Base-by-base conservation (phyloP, 1,140 invertebrate genomes). In the Drosophila willistoni region DNA sequence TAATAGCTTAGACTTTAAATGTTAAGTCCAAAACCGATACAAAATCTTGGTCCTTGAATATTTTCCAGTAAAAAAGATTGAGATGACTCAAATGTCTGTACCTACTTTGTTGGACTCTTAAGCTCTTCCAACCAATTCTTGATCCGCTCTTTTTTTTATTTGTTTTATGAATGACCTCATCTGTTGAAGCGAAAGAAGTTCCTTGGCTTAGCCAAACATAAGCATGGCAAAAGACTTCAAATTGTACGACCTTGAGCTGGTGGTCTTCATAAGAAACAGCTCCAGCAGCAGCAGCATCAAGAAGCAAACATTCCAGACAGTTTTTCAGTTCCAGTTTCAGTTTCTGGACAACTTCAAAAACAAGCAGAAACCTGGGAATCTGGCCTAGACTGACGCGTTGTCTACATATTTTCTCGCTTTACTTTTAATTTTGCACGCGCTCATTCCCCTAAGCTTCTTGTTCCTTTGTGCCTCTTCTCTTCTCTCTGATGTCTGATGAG, bases 351-450 rank as follows among this genome's bases (percentile, higher is more conserved):
- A 51, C 44, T 22, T 51, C 44, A 51, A 51, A 51, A 84, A 65
- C 67, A 44, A 33, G 10, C 29, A 47, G 39, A 57, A 34, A 33
- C 67, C 44, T 25, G 10, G 19, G 41, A 64, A 63, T 66, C 56
- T 51, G 59, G 65, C 68, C 69, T 41, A 17, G 55, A 51, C 68
- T 80, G 73, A 64, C 64, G 57, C 64, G 68, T 66, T 80, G 77
- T 79, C 72, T 70, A 71, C 77, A 77, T 81, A 68, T 85, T 86
- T 85, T 87, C 83, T 83, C 79, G 84, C 77, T 81, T 89, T 64
- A 79, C 85, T 89, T 87, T 89, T 89, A 84, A 84, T 84, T 89
- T 89, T 89, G 81, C 84, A 84, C 84, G 80, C 84, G 77, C 77
- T 80, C 73, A 66, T 80, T 82, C 79, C 72, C 78, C 54, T 12